A percentile compares a stretch with the other conserved stretches of the same genome.
These are phyloP conservation scores for Amphimallon solstitiale DNA, from an alignment of 2,888 invertebrate genomes.

Conservation along the genomic window DNA sequence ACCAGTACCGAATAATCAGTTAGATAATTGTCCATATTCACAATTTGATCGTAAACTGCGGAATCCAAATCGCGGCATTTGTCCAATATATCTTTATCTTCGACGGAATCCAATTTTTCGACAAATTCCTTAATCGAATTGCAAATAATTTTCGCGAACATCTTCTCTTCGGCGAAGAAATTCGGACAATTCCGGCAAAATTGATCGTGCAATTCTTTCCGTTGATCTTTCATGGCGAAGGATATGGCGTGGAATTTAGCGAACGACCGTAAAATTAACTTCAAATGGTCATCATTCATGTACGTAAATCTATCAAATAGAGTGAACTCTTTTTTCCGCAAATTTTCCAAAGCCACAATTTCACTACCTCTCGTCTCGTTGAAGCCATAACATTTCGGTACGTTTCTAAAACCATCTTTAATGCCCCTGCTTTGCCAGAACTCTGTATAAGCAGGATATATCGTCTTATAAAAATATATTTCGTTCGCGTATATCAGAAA, in stretches of 20 bases:
- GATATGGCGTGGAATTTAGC: slow-evolving; percentile 55
- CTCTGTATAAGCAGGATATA: slow-evolving; percentile 20
- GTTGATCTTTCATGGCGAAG: slow-evolving; percentile 50
- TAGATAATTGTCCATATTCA: neutral
- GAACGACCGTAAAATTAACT: slow-evolving; percentile 51
- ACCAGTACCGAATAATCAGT: slow-evolving; percentile 28
- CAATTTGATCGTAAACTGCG: neutral
- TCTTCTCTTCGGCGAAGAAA: neutral
- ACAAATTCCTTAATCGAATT: slow-evolving; percentile 3
- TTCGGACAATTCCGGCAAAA: slow-evolving; percentile 2
- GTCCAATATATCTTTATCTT: slow-evolving; percentile 16
- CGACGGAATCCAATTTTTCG: slow-evolving; percentile 2
- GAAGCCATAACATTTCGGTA: slow-evolving; percentile 38
- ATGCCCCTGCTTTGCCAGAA: slow-evolving; percentile 15
- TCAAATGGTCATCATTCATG: slow-evolving; percentile 53
- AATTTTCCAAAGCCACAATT: slow-evolving; percentile 51
- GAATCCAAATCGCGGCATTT: neutral
- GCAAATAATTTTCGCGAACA: neutral
- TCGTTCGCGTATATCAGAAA: slow-evolving; percentile 15
- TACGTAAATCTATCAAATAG: slow-evolving; percentile 50
- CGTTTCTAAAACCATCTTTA: slow-evolving; percentile 14
- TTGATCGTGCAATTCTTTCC: slow-evolving; percentile 42
- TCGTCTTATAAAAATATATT: slow-evolving; percentile 29
- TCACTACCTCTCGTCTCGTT: slow-evolving; percentile 35
- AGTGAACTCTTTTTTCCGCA: slow-evolving; percentile 48